Base-by-base conservation (phyloP, 2,797 vertebrate species). In the Mus caroli region DNA sequence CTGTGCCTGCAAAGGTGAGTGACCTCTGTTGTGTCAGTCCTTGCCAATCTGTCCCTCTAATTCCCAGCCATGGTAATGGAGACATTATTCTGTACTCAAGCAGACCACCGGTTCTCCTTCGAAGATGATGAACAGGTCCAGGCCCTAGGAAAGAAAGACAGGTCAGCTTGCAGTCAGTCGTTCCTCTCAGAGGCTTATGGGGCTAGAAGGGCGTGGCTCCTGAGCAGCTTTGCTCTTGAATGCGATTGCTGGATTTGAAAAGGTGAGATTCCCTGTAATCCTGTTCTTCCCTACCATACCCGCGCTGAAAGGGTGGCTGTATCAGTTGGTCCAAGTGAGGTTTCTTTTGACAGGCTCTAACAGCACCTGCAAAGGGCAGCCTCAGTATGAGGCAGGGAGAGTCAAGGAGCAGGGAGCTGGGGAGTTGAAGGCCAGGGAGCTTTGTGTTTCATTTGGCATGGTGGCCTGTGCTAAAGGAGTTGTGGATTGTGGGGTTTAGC, bases 1-100 rank as follows among this genome's bases (percentile, higher is more conserved):
- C 94, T 86, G 52, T 26, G 37, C 0, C 2, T 92, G 84, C 97
- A 78, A 96, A 85, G 67, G 97, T 96, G 93, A 91, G 89, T 98
- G 95, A 97, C 97, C 94, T 97, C 95, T 97, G 91, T 40, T 87
- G 96, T 40, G 2, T 97, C 91, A 88, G 79, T 0, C 2, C 96
- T 97, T 94, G 89, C 90, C 97, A 96, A 52, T 97, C 96, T 97
- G 94, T 96, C 95, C 84, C 96, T 97, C 79, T 94, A 71, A 60
- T 94, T 97, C 96, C 94, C 28, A 17, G 88, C 0, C 3, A 79
- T 82, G 92, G 92, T 96, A 93, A 94, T 96, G 95, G 93, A 97
- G 93, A 96, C 82, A 91, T 97, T 83, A 94, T 96, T 92, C 96
- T 96, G 89, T 94, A 94, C 64, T 91, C 84, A 80, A 97, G 96